phyloP scores from a whole-genome alignment of 2,113 vertebrate genomes.

The Lonchura striata region DNA sequence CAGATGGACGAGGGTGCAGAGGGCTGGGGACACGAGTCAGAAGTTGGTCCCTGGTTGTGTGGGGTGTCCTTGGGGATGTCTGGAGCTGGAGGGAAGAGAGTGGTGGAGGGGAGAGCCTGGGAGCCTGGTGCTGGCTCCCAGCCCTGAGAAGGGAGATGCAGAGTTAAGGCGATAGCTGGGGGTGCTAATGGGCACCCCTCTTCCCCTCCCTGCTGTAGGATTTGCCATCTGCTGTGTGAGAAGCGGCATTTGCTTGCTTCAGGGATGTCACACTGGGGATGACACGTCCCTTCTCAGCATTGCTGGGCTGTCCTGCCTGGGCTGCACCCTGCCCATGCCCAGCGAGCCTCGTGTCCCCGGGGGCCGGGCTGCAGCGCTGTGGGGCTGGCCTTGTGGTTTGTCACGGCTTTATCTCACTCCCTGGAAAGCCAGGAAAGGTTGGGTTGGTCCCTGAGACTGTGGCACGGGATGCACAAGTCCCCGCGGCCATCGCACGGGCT shows the following conservation, averaged over 20 bases:
- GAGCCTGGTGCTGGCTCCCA: neutral
- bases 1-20: neutral
- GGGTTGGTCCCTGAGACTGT: fast-evolving
- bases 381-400: neutral
- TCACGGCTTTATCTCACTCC: neutral
- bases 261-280: neutral
- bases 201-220: conserved; percentile 37
- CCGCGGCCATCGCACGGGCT: fast-evolving
- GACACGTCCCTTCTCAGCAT: neutral
- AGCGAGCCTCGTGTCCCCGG: fast-evolving
- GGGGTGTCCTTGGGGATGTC: neutral
- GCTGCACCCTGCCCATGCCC: neutral
- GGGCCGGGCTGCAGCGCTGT: neutral
- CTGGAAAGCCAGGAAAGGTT: neutral
- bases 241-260: conserved; percentile 32
- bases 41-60: neutral
- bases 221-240: conserved; percentile 63
- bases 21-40: neutral
- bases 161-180: conserved; percentile 41
- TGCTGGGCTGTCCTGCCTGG: neutral
- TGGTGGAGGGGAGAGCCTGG: neutral
- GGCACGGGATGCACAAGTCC: too few relatives aligned
- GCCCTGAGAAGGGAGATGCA: conserved; percentile 10
- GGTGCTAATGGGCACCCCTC: conserved; percentile 43
- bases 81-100: neutral